Conservation (phyloP, 2,797 vertebrate genomes). For the Aplochiton taeniatus region DNA sequence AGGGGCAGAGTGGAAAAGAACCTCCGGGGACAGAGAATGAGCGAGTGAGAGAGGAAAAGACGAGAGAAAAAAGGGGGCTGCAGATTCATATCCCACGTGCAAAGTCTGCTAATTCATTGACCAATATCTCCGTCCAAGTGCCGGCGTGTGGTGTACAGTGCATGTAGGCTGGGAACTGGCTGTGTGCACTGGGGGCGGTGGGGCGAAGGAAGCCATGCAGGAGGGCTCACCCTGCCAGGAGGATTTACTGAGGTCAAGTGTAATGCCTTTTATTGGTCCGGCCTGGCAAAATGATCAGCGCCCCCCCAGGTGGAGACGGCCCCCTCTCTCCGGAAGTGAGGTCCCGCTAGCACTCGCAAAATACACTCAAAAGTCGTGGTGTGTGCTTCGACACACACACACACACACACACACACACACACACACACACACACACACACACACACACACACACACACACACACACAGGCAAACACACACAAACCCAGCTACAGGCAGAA, state of each 20-base stretch:
- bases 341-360: conserved; percentile 20
- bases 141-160: neutral
- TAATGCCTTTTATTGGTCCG: conserved; percentile 38
- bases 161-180: conserved; percentile 15
- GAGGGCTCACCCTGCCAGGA: conserved; percentile 32
- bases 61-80: conserved; percentile 3
- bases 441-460: neutral
- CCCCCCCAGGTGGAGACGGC: conserved; percentile 15
- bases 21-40: neutral
- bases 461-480: neutral
- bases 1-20: neutral
- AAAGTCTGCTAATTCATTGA: too few relatives aligned
- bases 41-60: neutral
- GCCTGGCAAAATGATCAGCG: conserved; percentile 29
- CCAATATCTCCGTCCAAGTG: neutral
- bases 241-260: conserved; percentile 34
- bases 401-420: conserved; percentile 4
- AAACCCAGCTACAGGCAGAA: too few relatives aligned
- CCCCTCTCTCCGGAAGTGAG: conserved; percentile 8
- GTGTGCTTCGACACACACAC: neutral
- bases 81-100: neutral
- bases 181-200: neutral
- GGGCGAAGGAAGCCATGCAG: conserved; percentile 5
- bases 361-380: conserved; percentile 9
- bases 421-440: neutral